phyloP scores from a whole-genome alignment of 2,888 invertebrate genomes.

The Cheilosia impressa region DNA sequence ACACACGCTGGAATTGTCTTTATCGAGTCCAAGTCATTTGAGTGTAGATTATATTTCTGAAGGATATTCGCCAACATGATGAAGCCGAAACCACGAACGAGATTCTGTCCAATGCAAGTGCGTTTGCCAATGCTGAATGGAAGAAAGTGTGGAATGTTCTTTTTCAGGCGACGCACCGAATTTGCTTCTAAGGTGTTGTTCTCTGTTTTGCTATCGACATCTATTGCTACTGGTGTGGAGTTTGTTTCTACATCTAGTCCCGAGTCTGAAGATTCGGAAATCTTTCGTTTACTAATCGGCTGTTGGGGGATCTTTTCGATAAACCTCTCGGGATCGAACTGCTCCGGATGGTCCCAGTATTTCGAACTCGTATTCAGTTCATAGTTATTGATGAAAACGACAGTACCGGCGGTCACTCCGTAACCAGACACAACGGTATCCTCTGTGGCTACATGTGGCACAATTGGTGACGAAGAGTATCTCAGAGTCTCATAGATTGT shows the following conservation, averaged over 20 bases:
- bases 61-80: conserved; percentile 89
- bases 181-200: not conserved
- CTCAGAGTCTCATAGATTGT: conserved; percentile 91
- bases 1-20: conserved; percentile 88
- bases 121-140: conserved; percentile 94
- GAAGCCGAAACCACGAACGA: conserved; percentile 91
- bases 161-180: conserved; percentile 82
- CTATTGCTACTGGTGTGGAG: conserved; percentile 10
- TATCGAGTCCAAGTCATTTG: conserved; percentile 85
- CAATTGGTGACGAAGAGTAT: conserved; percentile 93
- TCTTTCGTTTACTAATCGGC: conserved; percentile 78
- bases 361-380: conserved; percentile 89
- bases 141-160: conserved; percentile 89
- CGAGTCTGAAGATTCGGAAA: conserved; percentile 85
- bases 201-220: conserved; percentile 12
- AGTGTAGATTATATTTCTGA: conserved; percentile 88
- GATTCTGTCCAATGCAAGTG: conserved; percentile 93
- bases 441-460: conserved; percentile 93
- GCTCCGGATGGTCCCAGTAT: conserved; percentile 89
- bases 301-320: conserved; percentile 83
- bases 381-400: conserved; percentile 93
- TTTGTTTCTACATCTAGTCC: conserved; percentile 85
- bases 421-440: conserved; percentile 90
- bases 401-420: conserved; percentile 89
- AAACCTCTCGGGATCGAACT: conserved; percentile 91